phyloP scores from a whole-genome alignment of 2,113 vertebrate genomes.

The Cariama cristata region DNA sequence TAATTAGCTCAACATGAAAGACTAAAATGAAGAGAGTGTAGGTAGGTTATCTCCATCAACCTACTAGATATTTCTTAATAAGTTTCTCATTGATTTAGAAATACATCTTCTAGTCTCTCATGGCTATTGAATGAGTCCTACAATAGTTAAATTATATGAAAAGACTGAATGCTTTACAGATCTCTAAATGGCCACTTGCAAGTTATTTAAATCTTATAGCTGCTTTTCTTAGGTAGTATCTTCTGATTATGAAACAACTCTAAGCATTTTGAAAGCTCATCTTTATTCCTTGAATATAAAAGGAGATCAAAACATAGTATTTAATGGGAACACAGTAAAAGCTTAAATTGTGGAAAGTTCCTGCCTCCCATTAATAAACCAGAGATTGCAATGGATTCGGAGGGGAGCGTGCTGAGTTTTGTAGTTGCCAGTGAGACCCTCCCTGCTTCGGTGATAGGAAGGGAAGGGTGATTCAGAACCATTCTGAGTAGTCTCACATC shows the following conservation, averaged over 20 bases:
- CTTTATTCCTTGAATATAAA: not conserved
- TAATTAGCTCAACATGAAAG: not conserved
- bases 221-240: not conserved
- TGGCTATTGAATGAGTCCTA: not conserved
- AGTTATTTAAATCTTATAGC: constrained; percentile 6
- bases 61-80: not conserved
- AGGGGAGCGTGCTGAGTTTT: not conserved
- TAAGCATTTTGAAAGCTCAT: not conserved
- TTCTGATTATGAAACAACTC: not conserved
- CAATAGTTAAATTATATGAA: not conserved
- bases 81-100: not conserved
- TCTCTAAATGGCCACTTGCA: not conserved
- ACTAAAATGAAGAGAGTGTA: not conserved
- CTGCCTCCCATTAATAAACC: not conserved
- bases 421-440: not conserved
- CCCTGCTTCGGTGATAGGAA: not conserved
- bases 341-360: not conserved
- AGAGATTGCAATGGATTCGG: not conserved
- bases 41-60: not conserved
- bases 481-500: not conserved
- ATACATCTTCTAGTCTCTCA: not conserved
- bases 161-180: not conserved
- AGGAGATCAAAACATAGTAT: not conserved
- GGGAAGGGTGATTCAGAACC: not conserved
- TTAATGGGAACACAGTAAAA: not conserved